A percentile compares a stretch with the other conserved stretches of the same genome.
Conservation (phyloP, 2,113 vertebrate genomes). For the Herpetotheres cachinnans region DNA sequence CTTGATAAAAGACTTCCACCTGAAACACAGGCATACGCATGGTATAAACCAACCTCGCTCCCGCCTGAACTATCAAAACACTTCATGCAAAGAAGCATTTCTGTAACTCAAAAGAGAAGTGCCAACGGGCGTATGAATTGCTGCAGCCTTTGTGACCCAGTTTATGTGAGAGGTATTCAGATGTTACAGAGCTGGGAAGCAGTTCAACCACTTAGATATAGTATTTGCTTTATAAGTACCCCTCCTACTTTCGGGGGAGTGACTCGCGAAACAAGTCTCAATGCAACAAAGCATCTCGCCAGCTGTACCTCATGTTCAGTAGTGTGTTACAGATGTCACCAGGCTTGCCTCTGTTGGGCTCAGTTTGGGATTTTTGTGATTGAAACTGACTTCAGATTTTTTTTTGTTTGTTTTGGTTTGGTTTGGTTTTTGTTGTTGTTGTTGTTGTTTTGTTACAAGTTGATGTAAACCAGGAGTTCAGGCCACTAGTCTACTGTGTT, state of each 20-base stretch:
- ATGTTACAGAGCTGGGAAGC: not conserved
- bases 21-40: not conserved
- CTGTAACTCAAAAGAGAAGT: not conserved
- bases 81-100: not conserved
- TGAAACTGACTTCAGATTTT: not conserved
- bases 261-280: not conserved
- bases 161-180: not conserved
- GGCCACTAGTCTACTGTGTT: not conserved
- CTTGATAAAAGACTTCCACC: not conserved
- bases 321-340: not conserved
- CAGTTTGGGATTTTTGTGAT: not conserved
- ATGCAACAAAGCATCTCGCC: not conserved
- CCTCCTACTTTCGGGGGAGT: not conserved
- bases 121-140: not conserved
- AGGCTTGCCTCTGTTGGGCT: not conserved
- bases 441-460: not conserved
- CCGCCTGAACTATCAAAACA: not conserved
- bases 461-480: not conserved
- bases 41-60: not conserved
- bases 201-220: not conserved
- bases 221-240: not conserved
- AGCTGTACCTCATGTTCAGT: not conserved
- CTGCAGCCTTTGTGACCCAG: not conserved
- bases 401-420: no score
- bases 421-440: no score